Evolutionary conservation across 2,888 invertebrate species (phyloP), one percentile per base, ranked within the genome.

Genomic region (Tipula confusa): DNA sequence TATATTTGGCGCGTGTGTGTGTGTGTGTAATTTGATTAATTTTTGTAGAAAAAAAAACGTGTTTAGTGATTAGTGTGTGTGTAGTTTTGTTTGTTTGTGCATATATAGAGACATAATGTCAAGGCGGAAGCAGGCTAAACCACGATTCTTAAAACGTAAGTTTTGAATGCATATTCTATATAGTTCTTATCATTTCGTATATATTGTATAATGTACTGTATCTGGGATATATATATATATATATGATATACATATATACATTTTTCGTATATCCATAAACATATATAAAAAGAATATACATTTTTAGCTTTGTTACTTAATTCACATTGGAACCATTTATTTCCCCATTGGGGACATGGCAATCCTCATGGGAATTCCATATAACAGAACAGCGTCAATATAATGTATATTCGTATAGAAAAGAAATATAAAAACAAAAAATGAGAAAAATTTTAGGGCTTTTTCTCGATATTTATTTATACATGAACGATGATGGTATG

Each of bases 91-190:
- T n/a, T n/a, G n/a, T n/a, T n/a, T n/a, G n/a, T 64, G 64, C 24
- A 24, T 64, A 24, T 24, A 24, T 24, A 24, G n/a, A 82, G 18
- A 11, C 4, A 38, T 33, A 83, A 92, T 94, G 94, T 93, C 94
- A 86, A 91, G 94, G 86, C 91, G 93, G 87, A 94, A 94, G 89
- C 94, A 94, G 88, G 93, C 93, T 80, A 93, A 93, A 87, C 94
- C 94, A 85, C 91, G 93, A 87, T 93, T 93, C 85, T 90, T 93
- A 85, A 93, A 93, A 91, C 91, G 93, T 93, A 90, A 93, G 93
- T 91, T 86, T 64, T 24, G 24, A 1, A 64, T 64, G 64, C 9
- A 7, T 64, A n/a, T 38, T 13, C 13, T 24, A 64, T 7, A 24
- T 24, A 3, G 11, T 64, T 64, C 64, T 64, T 64, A 64, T 24